Evolutionary conservation across 2,888 invertebrate genomes (phyloP).

Genomic region (Meiosimyza platycephala): DNA sequence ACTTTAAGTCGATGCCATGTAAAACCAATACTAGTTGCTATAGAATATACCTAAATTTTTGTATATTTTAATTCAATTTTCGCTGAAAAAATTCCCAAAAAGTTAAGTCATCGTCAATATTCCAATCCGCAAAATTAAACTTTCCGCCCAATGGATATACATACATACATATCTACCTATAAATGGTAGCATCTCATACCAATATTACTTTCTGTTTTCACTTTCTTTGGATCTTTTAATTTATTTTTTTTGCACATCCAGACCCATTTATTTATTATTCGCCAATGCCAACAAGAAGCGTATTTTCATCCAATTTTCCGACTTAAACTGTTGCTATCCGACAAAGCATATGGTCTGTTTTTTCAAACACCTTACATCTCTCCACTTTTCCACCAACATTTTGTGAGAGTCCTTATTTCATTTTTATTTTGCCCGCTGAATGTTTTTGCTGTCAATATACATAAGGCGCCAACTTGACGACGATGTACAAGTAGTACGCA

Average conservation of each 20-base stretch:
- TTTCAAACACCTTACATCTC: background rate
- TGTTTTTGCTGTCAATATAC: background rate
- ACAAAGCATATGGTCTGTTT: background rate
- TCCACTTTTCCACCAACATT: no score
- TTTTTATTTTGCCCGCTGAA: no score
- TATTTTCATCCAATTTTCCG: conserved; percentile 9
- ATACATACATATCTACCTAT: no score
- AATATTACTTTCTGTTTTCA: background rate
- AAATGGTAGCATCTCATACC: background rate
- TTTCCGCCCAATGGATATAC: no score
- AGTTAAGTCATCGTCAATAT: no score
- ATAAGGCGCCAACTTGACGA: conserved; percentile 20
- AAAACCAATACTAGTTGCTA: no score
- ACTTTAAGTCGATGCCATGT: no score
- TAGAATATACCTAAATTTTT: no score
- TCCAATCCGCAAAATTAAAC: no score
- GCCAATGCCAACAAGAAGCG: conserved; percentile 6
- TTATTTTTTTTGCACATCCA: background rate
- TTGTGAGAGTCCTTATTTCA: background rate
- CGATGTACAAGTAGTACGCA: background rate
- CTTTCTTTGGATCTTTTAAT: background rate
- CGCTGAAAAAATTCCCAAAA: no score
- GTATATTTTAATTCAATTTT: no score
- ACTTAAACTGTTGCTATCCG: conserved; percentile 8
- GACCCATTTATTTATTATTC: conserved; percentile 26